Base-by-base conservation (phyloP, 2,113 vertebrate species). In the Glareola pratincola region DNA sequence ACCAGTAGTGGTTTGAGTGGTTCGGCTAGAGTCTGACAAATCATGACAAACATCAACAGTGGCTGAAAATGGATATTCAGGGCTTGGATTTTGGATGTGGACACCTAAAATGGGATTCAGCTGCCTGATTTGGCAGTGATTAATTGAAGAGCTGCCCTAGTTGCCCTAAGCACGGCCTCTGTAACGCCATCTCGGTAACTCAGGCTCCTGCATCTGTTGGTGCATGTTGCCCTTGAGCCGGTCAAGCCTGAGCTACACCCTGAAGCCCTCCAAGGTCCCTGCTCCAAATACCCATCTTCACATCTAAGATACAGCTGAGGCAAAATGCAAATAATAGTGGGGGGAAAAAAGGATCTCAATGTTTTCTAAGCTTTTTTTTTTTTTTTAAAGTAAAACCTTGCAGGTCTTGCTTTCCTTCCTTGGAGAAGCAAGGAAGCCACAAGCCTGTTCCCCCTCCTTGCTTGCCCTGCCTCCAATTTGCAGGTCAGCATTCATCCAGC, bases 381-480 rank as follows among this genome's bases (percentile, higher is more conserved):
- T 21, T 21, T 57, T 88, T 82, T 9, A 2, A 67, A 78, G 18
- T 26, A 34, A 23, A 39, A 41, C 5, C 26, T 37, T 54, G 8
- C 10, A 67, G 51, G n/a, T 16, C 14, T 27, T 82, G 30, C 22
- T 63, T 75, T 82, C 39, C 11, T n/a, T 63, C n/a, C 21, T 57
- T 54, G 29, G n/a, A 69, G 41, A 11, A 73, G 6, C 39, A 53
- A 36, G 23, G 29, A 75, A 56, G 27, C 27, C 57, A 69, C 16
- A 73, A 62, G 27, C 0, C 0, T 32, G 5, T 22, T 43, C 7
- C 14, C 6, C 2, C 12, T 37, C 16, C 14, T 24, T 23, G 1
- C 27, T 5, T 8, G 14, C 22, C 36, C 30, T 56, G 29, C 36
- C 59, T 67, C 47, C 56, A 66, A 39, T 94, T 91, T 77, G 30